Evolutionary conservation across 2,113 vertebrate genomes (phyloP).

Genomic region (Hippoglossus stenolepis): DNA sequence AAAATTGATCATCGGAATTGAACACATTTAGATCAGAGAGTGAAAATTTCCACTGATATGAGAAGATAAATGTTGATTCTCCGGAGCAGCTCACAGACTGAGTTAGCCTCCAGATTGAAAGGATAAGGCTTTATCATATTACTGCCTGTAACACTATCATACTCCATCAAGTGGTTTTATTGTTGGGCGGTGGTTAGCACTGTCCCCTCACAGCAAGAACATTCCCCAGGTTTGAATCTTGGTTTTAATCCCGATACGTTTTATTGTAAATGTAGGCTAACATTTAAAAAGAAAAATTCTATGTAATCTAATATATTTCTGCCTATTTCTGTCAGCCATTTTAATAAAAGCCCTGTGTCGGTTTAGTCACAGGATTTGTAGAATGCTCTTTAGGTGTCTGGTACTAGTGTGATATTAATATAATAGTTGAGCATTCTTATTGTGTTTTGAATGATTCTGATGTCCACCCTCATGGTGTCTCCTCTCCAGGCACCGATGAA

Average conservation of each 20-base stretch:
- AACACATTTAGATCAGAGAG: neutral
- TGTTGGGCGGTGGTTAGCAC: too few species aligned
- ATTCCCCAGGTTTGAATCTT: too few species aligned
- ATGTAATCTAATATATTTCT: too few species aligned
- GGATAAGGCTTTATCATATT: neutral
- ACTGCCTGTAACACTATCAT: neutral
- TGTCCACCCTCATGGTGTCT: neutral
- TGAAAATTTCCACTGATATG: too few species aligned
- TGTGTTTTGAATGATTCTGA: neutral
- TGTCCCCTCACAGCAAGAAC: too few species aligned
- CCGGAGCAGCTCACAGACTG: neutral
- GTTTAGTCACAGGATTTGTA: neutral
- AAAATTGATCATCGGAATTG: neutral
- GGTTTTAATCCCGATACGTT: too few species aligned
- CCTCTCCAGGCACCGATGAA: constrained; percentile 82
- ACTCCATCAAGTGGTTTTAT: neutral
- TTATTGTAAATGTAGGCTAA: too few species aligned
- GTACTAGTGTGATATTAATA: neutral
- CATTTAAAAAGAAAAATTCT: too few species aligned
- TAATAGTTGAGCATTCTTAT: neutral
- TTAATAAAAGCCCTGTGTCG: neutral
- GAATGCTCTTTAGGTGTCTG: neutral
- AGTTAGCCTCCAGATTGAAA: neutral
- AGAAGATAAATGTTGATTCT: neutral
- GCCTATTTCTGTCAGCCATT: too few species aligned